Percentiles rank a stretch among this genome's conserved stretches.
phyloP scores from a whole-genome alignment of 2,888 invertebrate genomes.

The Erebia aethiops region DNA sequence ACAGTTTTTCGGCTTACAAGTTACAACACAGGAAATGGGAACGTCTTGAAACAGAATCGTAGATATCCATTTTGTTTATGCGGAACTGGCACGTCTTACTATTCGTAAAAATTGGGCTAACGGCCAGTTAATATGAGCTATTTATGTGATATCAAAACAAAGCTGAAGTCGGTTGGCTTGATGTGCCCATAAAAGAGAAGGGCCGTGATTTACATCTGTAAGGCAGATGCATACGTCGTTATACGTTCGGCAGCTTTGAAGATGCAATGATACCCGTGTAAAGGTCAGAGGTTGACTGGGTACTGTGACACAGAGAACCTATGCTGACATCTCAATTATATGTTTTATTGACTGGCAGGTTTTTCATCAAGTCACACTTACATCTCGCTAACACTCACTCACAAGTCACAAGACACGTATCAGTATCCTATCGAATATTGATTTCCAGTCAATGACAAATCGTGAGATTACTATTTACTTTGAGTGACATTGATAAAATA shows the following conservation, averaged over 20 bases:
- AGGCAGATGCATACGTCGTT: conserved; percentile 60
- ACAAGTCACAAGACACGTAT: too few species aligned
- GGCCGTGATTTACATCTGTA: conserved; percentile 69
- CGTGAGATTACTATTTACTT: neutral
- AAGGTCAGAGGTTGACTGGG: conserved; percentile 48
- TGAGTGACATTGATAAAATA: too few species aligned
- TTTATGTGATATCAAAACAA: conserved; percentile 70
- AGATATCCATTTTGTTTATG: conserved; percentile 42
- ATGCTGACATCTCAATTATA: conserved; percentile 17
- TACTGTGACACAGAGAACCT: conserved; percentile 5
- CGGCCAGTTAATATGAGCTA: conserved; percentile 61
- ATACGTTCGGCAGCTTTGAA: conserved; percentile 51
- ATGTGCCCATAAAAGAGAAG: conserved; percentile 58
- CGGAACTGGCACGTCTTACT: conserved; percentile 69
- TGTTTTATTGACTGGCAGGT: neutral
- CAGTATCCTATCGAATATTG: neutral
- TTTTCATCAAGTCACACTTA: neutral
- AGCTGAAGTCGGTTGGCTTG: conserved; percentile 54
- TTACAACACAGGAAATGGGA: conserved; percentile 42
- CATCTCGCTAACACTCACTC: too few species aligned
- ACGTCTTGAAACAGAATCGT: conserved; percentile 40
- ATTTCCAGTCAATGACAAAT: neutral
- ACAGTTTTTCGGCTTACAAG: conserved; percentile 33
- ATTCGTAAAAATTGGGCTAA: conserved; percentile 49
- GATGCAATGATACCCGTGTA: conserved; percentile 41